Evolutionary conservation across 2,113 vertebrate species (phyloP), one percentile per base, ranked within the genome.

Genomic region (Prochilodus magdalenae): DNA sequence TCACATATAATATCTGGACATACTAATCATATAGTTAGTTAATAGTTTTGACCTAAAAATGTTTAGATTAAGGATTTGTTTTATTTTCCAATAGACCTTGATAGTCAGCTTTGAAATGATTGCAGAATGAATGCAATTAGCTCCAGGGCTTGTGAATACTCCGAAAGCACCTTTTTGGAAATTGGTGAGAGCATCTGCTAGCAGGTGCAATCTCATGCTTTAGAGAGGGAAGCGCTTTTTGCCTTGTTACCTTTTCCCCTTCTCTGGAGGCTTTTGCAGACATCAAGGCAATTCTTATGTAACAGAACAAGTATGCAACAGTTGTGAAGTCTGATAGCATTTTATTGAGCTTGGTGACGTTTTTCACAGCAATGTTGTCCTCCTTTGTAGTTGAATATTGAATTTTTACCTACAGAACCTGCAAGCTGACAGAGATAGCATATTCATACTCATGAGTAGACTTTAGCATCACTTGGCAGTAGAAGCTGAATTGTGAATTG

Each of bases 201-300:
- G 72, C 71, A 81, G 79, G 79, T 65, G 70, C 62, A 53, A 27
- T 26, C 51, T 57, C 11, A 11, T 36, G 65, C 29, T 40, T 40
- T 29, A 57, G 51, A 27, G n/a, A 55, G 22, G 10, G 22, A 20
- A 44, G 49, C 49, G 77, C 53, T n/a, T 57, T 40, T 62, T 62
- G 59, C 27, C 27, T 12, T 51, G 7, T 75, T 75, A 47, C 24
- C 22, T 18, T 15, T 73, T 73, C 53, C 59, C 57, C 72, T 67
- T 40, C 49, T 73, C 73, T 40, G 81, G 47, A 75, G 36, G 80
- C 20, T 60, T 70, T 69, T 47, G n/a, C 62, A 81, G 40, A 74
- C 78, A 57, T 75, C 70, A 86, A 83, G 85, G 66, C 71, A 59
- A 40, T 57, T 74, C 74, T 83, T 86, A 86, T 81, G 73, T 86